Percentiles rank a stretch among this genome's conserved stretches.
phyloP scores from a whole-genome alignment of 2,888 invertebrate genomes.

The Dilophus febrilis region DNA sequence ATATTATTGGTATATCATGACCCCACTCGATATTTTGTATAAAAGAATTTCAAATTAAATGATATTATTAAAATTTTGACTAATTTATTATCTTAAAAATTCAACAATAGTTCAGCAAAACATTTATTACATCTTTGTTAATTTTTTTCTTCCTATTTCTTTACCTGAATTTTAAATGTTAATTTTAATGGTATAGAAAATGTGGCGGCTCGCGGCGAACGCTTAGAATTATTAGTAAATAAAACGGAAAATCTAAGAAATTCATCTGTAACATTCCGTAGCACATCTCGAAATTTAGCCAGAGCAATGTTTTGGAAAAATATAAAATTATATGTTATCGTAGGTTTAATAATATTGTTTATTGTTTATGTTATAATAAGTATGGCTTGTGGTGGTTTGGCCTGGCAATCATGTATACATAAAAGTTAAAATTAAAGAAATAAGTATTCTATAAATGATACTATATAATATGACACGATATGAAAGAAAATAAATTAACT shows the following conservation, averaged over 20 bases:
- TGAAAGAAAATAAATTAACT: too few species aligned
- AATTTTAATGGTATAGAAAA: slow-evolving; percentile 67
- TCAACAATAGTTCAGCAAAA: too few species aligned
- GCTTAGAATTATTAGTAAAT: slow-evolving; percentile 75
- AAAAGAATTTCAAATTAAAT: slow-evolving; percentile 1
- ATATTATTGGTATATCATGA: background rate
- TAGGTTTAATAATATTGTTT: slow-evolving; percentile 45
- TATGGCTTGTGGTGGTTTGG: slow-evolving; percentile 71
- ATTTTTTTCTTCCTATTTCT: slow-evolving; percentile 1
- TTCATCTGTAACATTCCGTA: slow-evolving; percentile 71
- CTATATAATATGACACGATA: too few species aligned
- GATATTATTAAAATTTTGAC: too few species aligned
- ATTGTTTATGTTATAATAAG: slow-evolving; percentile 72
- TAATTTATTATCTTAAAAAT: too few species aligned
- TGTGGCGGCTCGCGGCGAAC: slow-evolving; percentile 77
- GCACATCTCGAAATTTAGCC: slow-evolving; percentile 69
- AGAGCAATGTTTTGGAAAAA: slow-evolving; percentile 88
- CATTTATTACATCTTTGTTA: slow-evolving; percentile 4
- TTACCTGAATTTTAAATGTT: too few species aligned
- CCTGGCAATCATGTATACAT: slow-evolving; percentile 54
- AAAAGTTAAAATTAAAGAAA: slow-evolving; percentile 17
- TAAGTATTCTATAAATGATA: too few species aligned
- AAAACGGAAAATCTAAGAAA: slow-evolving; percentile 82
- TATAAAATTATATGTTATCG: slow-evolving; percentile 65
- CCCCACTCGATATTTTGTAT: background rate